Evolutionary conservation across 2,113 vertebrate genomes (phyloP), one percentile per base, ranked within the genome.

Genomic region (Quiscalus mexicanus): DNA sequence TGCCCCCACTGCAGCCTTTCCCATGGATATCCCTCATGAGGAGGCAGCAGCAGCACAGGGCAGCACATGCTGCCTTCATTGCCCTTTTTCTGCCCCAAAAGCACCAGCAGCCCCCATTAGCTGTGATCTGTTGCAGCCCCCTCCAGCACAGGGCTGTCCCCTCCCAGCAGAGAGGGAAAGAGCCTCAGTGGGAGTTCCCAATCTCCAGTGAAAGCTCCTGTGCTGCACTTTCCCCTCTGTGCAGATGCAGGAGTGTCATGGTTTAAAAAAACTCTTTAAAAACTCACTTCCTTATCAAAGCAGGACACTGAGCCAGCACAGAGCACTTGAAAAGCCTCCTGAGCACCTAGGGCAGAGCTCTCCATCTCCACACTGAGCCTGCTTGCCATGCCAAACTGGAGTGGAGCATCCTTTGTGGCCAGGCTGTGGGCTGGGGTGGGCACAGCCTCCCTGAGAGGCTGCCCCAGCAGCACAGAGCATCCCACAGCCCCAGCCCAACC

Each of bases 161-260:
- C 7, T 10, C 62, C 53, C 21, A 15, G 71, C 19, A 6, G 4
- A 39, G 42, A 39, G 67, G 76, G 50, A 35, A 65, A 15, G 45
- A 78, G 23, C 41, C 60, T 4, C 18, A 0, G 11, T 10, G 22
- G 37, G n/a, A 20, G 31, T 11, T 37, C 10, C 23, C 1, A 0
- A 12, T 8, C 27, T 20, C 62, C 65, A 0, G 0, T 25, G 13
- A 13, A 28, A 60, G 1, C 37, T 52, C 37, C 11, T 0, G 0
- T 0, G 28, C 20, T 6, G 14, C 31, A 0, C 49, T n/a, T 50
- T 60, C 30, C 22, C 14, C 33, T 67, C 63, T 2, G 2, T 3
- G 19, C 58, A 63, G 58, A 10, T 1, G 5, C 52, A 44, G n/a
- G 7, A 30, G 45, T 47, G 45, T 23, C 11, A 47, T 47, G 21